Evolutionary conservation across 2,113 vertebrate genomes (phyloP).

Genomic region (Phaetusa simplex): DNA sequence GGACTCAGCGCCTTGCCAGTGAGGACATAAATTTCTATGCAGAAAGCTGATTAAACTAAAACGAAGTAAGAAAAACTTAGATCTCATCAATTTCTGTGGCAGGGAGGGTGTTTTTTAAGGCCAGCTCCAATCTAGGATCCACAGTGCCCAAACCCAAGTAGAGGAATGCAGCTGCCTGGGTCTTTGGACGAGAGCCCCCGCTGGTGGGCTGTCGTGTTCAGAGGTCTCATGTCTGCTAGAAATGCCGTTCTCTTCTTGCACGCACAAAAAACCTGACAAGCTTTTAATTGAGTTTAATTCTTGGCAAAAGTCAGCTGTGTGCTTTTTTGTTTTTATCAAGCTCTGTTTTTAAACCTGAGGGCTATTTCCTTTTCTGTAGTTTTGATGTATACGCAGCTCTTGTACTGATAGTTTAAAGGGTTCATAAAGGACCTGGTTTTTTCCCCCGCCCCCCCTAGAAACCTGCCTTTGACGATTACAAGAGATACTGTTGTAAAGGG

Average conservation of each 20-base stretch:
- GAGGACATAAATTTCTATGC: background rate
- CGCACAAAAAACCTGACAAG: background rate
- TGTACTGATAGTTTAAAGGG: background rate
- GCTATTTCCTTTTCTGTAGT: background rate
- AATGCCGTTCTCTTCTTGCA: background rate
- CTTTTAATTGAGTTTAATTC: background rate
- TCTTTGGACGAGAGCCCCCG: background rate
- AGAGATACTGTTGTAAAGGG: background rate
- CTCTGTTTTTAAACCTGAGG: background rate
- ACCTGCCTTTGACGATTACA: background rate
- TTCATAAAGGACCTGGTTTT: background rate
- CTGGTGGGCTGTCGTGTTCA: background rate
- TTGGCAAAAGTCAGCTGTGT: background rate
- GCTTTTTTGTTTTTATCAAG: background rate
- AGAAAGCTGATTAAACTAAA: background rate
- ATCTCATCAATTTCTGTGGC: background rate
- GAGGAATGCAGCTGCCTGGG: background rate
- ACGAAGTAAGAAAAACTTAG: background rate
- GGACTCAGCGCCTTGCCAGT: background rate
- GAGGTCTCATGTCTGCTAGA: background rate
- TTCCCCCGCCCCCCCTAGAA: background rate
- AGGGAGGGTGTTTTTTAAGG: background rate
- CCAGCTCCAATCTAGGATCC: background rate
- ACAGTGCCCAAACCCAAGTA: background rate
- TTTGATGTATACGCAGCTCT: background rate